Evolutionary conservation across 2,797 vertebrate species (phyloP).

Genomic region (Pampus argenteus): DNA sequence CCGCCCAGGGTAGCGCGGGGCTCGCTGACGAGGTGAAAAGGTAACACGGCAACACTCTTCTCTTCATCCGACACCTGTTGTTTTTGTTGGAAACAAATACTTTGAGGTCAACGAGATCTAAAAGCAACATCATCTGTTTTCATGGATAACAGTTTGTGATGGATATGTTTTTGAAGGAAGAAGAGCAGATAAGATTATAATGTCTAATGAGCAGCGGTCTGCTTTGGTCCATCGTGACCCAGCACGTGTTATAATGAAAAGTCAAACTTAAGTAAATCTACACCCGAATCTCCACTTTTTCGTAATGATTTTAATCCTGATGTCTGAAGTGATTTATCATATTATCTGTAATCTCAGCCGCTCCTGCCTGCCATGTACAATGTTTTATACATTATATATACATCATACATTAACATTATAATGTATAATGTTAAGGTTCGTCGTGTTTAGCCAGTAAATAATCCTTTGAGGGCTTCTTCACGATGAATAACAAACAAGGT

Average conservation of each 20-base stretch:
- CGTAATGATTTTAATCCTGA: background rate
- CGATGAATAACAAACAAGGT: background rate
- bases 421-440: no score
- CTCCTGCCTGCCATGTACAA: constrained; percentile 19
- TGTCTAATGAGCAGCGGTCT: constrained; percentile 50
- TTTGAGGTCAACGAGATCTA: constrained; percentile 51
- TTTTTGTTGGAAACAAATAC: constrained; percentile 72
- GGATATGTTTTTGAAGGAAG: constrained; percentile 51
- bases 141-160: constrained; percentile 52
- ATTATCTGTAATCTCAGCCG: constrained; percentile 37
- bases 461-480: constrained; percentile 5
- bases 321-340: constrained; percentile 15
- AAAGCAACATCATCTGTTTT: constrained; percentile 63
- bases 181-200: constrained; percentile 44
- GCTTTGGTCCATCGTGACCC: constrained; percentile 1
- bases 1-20: background rate
- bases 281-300: background rate
- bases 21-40: constrained; percentile 57
- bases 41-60: constrained; percentile 56
- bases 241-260: background rate
- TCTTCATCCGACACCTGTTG: constrained; percentile 77
- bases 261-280: constrained; percentile 5
- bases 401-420: no score
- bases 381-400: no score
- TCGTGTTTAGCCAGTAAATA: constrained; percentile 2